Evolutionary conservation across 2,797 vertebrate species (phyloP).

Genomic region (Sebastes minor): DNA sequence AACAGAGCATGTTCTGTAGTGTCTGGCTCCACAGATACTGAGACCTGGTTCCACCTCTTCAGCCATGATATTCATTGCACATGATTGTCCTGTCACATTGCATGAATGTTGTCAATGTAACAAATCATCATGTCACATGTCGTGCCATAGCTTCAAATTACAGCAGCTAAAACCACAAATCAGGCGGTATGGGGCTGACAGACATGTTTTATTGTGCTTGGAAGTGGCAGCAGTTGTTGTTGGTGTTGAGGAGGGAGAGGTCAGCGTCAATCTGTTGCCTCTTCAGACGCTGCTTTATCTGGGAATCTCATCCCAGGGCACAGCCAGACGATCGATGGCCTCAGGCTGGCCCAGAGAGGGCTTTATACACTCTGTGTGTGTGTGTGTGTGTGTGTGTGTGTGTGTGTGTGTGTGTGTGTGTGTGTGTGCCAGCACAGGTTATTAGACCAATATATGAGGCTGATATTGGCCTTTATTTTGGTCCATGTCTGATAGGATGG

Average conservation of each 20-base stretch:
- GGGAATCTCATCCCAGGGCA: conserved; percentile 30
- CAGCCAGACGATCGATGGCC: conserved; percentile 32
- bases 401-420: neutral
- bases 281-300: conserved; percentile 41
- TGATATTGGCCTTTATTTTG: neutral
- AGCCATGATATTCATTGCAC: neutral
- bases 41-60: neutral
- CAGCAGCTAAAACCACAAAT: conserved; percentile 6
- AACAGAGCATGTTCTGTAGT: neutral
- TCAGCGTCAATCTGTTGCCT: conserved; percentile 44
- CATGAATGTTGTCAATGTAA: neutral
- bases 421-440: neutral
- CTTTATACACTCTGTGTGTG: neutral
- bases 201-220: conserved; percentile 30
- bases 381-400: neutral
- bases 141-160: neutral
- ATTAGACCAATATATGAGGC: conserved; percentile 13
- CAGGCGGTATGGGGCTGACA: neutral
- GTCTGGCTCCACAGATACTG: neutral
- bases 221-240: conserved; percentile 13
- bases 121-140: neutral
- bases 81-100: neutral
- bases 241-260: conserved; percentile 27
- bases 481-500: neutral
- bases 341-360: neutral